Evolutionary conservation across 2,888 invertebrate species (phyloP).

Genomic region (Eupithecia pulchellata): DNA sequence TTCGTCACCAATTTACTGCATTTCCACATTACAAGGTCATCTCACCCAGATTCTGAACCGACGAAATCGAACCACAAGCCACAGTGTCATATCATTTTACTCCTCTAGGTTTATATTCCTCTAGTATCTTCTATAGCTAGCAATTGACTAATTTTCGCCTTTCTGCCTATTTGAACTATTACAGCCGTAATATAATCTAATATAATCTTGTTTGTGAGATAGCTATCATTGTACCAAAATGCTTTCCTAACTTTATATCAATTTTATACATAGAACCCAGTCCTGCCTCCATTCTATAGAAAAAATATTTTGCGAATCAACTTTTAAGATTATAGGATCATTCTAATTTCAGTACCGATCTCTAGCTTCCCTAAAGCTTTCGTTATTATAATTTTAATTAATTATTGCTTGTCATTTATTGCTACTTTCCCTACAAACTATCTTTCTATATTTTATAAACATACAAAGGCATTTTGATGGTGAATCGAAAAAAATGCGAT

Average conservation of each 20-base stretch:
- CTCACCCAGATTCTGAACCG: slow-evolving; percentile 61
- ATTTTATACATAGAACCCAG: slow-evolving; percentile 67
- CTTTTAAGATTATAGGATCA: slow-evolving; percentile 66
- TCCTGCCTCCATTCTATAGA: slow-evolving; percentile 74
- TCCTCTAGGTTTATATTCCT: slow-evolving; percentile 65
- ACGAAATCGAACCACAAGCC: slow-evolving; percentile 72
- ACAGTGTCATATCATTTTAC: slow-evolving; percentile 69
- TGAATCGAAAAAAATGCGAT: slow-evolving; percentile 39
- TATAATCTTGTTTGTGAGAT: slow-evolving; percentile 72
- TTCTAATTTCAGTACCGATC: slow-evolving; percentile 79
- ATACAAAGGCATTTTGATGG: slow-evolving; percentile 51
- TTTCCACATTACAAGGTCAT: slow-evolving; percentile 63
- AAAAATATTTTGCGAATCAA: slow-evolving; percentile 78
- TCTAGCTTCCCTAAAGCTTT: slow-evolving; percentile 82
- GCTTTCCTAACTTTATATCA: slow-evolving; percentile 61
- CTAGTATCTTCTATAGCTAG: slow-evolving; percentile 81
- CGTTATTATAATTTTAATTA: slow-evolving; percentile 63
- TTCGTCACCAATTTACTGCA: slow-evolving; percentile 76
- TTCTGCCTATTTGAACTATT: slow-evolving; percentile 78
- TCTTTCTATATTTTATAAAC: slow-evolving; percentile 57
- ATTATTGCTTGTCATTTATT: slow-evolving; percentile 82
- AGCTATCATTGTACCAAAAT: slow-evolving; percentile 79
- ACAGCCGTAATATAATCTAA: slow-evolving; percentile 72
- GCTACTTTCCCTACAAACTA: slow-evolving; percentile 75
- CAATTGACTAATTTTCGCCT: slow-evolving; percentile 82